Base-by-base conservation (phyloP, 2,888 invertebrate genomes). In the Drosophila koepferae region DNA sequence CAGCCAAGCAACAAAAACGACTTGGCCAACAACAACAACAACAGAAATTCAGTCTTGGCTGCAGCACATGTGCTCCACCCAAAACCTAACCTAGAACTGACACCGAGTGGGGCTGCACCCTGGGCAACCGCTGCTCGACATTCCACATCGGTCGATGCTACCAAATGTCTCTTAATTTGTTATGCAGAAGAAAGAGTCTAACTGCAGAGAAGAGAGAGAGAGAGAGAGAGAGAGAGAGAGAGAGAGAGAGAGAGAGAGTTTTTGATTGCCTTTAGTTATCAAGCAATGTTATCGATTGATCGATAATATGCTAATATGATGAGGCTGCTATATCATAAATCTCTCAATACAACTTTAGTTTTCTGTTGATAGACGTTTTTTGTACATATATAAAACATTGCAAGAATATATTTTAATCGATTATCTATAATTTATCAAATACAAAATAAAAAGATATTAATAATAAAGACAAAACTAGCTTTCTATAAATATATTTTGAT, bases 41-140 rank as follows among this genome's bases (percentile, higher is more conserved):
- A 20, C 36, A 59, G 28, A 69, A 69, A 75, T 73, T 28, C 28
- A 28, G 66, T 64, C 48, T 51, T 63, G 18, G 65, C 36, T 58
- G 49, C 48, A 51, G 43, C 68, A 78, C 78, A 81, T 69, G 82
- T 74, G 63, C 34, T 16, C 20, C 34, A n/a, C 20, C 51, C 6
- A 1, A 62, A 66, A 63, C 34, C 58, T 44, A 60, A 16, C 23
- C 36, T 38, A 40, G 34, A 53, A 59, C 63, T 44, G n/a, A 5
- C 16, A 49, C 28, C 28, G 28, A 28, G 28, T 28, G 46, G 31
- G 23, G 44, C 41, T 46, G 28, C 63, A 61, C 63, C 80, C 60
- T 31, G 16, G 18, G 60, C 63, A 63, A 61, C 44, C 41, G 20
- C 58, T 63, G 56, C 43, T 41, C 34, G 38, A 34, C 44, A 28